These are phyloP conservation scores for Cheirogaleus medius DNA, from an alignment of 2,113 vertebrate genomes.

Conservation along the genomic window DNA sequence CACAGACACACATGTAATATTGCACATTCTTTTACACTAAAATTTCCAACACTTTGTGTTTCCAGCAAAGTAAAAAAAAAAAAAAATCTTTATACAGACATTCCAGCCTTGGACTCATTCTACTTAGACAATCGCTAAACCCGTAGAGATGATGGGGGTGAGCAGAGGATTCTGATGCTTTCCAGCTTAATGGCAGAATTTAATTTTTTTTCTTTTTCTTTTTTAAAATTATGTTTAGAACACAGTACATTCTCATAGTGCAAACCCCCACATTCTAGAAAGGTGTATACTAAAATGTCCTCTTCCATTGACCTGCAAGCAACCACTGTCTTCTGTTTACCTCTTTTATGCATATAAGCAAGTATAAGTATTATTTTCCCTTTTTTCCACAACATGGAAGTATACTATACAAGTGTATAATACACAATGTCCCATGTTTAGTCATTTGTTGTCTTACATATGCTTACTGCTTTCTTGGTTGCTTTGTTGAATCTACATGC, in stretches of 20 bases:
- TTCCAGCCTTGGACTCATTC: fast-evolving
- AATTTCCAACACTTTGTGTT: not conserved
- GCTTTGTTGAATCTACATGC: not conserved
- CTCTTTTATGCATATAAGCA: not conserved
- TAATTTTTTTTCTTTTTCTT: not conserved
- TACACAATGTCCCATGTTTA: too few species aligned
- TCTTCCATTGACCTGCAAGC: too few species aligned
- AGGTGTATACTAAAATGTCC: not conserved
- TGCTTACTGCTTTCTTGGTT: not conserved
- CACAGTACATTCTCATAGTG: not conserved
- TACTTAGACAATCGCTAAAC: not conserved
- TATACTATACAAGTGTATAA: too few species aligned
- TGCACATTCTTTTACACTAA: not conserved
- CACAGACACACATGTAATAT: too few species aligned
- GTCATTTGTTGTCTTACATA: not conserved
- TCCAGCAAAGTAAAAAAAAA: not conserved
- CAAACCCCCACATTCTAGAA: not conserved
- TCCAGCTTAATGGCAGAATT: not conserved
- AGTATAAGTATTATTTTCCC: not conserved
- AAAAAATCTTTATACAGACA: not conserved
- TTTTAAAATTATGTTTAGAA: not conserved
- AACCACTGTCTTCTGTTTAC: not conserved
- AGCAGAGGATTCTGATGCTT: not conserved
- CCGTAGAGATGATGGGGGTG: fast-evolving
- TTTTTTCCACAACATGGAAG: not conserved